Evolutionary conservation across 37 sponge, comb jelly and placozoan genomes (phyloP).

Genomic region (Corticium candelabrum): DNA sequence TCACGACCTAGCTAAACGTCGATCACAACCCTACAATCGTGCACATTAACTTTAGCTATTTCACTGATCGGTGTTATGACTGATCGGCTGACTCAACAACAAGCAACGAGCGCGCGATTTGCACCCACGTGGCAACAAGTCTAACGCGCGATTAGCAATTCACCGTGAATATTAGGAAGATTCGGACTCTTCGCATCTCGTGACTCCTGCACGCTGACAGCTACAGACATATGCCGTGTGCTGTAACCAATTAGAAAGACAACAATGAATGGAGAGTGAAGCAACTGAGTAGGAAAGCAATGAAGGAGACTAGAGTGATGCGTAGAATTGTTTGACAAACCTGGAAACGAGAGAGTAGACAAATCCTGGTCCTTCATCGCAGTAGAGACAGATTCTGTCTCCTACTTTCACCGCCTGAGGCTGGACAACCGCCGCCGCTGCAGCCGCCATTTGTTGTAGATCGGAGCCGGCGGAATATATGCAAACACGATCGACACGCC

Average conservation of each 20-base stretch:
- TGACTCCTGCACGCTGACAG: neutral
- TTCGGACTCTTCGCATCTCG: neutral
- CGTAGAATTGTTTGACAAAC: neutral
- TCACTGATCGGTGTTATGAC: neutral
- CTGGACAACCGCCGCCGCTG: neutral
- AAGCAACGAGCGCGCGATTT: neutral
- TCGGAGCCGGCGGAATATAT: too few species aligned
- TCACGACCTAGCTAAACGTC: too few species aligned
- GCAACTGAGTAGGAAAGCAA: too few species aligned
- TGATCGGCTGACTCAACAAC: neutral
- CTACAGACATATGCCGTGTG: neutral
- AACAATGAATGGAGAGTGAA: too few species aligned
- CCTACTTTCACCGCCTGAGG: neutral
- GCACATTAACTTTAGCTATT: neutral
- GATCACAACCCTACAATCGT: too few species aligned
- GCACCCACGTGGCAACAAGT: neutral
- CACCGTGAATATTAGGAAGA: neutral
- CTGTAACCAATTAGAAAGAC: too few species aligned
- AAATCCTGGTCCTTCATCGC: constrained; percentile 8
- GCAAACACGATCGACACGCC: too few species aligned
- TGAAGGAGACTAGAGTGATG: neutral
- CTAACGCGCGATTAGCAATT: neutral
- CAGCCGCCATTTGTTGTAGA: too few species aligned
- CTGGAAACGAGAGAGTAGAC: neutral
- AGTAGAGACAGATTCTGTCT: neutral